phyloP scores from a whole-genome alignment of 2,113 vertebrate species.

The Myiozetetes cayanensis region DNA sequence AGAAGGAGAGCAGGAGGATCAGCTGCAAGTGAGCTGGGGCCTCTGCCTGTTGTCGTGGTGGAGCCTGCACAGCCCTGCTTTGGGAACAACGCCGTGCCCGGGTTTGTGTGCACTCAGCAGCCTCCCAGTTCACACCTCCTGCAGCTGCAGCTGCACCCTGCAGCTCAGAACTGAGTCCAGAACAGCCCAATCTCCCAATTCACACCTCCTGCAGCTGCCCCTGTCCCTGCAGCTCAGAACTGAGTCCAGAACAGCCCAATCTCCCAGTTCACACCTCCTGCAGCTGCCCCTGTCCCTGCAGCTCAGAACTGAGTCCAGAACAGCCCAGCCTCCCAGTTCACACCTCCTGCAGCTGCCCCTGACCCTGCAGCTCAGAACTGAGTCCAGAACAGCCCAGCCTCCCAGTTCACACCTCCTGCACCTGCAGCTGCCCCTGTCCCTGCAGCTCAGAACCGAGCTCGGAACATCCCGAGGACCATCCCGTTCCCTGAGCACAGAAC shows the following conservation, averaged over 20 bases:
- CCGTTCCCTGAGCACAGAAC: too few species aligned
- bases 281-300: too few species aligned
- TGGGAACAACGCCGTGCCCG: neutral
- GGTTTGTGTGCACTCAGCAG: neutral
- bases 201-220: too few species aligned
- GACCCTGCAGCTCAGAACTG: too few species aligned
- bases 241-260: neutral
- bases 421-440: neutral
- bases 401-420: neutral
- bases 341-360: too few species aligned
- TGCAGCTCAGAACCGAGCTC: too few species aligned
- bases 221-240: too few species aligned
- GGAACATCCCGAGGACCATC: neutral
- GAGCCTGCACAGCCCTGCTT: neutral
- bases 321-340: too few species aligned
- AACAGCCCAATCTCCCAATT: too few species aligned
- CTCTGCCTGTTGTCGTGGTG: neutral
- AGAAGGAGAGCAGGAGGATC: neutral
- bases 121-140: neutral
- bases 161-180: too few species aligned
- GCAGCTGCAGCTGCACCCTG: neutral
- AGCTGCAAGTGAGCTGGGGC: neutral
- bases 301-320: too few species aligned
- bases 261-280: too few species aligned
- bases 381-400: neutral